Percentiles rank a stretch among this genome's conserved stretches.
These are phyloP conservation scores for Micropterix aruncella DNA, from an alignment of 2,888 invertebrate genomes.

Conservation along the genomic window DNA sequence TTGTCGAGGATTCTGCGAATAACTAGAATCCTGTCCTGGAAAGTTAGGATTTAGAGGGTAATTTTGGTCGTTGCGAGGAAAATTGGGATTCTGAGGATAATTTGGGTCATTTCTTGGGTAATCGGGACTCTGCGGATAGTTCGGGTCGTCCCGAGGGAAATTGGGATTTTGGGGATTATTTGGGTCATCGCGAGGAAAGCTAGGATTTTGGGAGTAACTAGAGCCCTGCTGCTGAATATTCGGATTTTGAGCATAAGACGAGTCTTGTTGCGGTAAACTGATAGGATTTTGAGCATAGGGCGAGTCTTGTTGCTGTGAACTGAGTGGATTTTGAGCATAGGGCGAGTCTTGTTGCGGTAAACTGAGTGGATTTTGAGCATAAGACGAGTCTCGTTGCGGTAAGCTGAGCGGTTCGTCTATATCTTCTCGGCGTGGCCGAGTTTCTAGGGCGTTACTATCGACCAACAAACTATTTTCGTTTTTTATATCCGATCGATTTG, in stretches of 20 bases:
- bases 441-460: no score
- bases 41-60: slow-evolving; percentile 1
- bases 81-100: neutral
- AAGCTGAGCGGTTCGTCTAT: neutral
- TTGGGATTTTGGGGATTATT: slow-evolving; percentile 17
- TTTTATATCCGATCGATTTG: neutral
- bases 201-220: no score
- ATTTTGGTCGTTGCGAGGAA: neutral
- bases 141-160: slow-evolving; percentile 23
- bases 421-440: neutral
- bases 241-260: no score
- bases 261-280: no score
- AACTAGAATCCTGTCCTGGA: neutral
- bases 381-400: neutral
- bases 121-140: slow-evolving; percentile 23
- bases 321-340: neutral
- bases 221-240: no score
- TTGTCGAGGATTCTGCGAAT: neutral
- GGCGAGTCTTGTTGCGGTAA: neutral
- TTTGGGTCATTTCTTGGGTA: slow-evolving; percentile 14
- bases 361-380: neutral
- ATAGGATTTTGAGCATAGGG: no score
- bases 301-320: no score
- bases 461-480: neutral
- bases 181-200: no score